Conservation (phyloP, 37 sponge, comb jelly and placozoan species). For the Oscarella lobularis region DNA sequence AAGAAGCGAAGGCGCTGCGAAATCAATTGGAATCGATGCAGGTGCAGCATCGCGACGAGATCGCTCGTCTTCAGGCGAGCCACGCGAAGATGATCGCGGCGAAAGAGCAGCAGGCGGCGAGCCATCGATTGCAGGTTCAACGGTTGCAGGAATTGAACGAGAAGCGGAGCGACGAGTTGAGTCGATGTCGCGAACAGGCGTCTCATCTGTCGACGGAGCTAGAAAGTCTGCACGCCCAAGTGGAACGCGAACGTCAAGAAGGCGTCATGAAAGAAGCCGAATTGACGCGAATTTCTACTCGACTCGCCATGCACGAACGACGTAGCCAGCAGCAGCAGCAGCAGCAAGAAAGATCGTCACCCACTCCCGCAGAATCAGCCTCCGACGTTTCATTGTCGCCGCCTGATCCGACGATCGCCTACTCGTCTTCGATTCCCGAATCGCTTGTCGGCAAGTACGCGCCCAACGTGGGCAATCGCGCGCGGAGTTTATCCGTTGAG, state of each 20-base stretch:
- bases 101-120: constrained; percentile 24
- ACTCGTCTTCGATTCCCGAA: not conserved
- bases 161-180: constrained; percentile 34
- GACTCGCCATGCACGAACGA: not conserved
- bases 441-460: not conserved
- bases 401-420: not conserved
- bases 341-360: too few relatives aligned
- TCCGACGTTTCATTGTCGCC: not conserved
- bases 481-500: not conserved
- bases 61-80: constrained; percentile 22
- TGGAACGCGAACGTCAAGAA: not conserved
- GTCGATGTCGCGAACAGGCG: constrained; percentile 25
- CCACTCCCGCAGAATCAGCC: too few relatives aligned
- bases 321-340: not conserved
- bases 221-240: not conserved
- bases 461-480: not conserved
- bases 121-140: constrained; percentile 34
- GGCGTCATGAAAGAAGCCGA: not conserved
- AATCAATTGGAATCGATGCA: not conserved
- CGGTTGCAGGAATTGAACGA: constrained; percentile 19
- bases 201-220: not conserved
- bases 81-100: constrained; percentile 23
- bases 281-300: not conserved
- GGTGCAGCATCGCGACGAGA: not conserved
- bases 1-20: not conserved